phyloP scores from a whole-genome alignment of 2,888 invertebrate species.

The Diarsia rubi region DNA sequence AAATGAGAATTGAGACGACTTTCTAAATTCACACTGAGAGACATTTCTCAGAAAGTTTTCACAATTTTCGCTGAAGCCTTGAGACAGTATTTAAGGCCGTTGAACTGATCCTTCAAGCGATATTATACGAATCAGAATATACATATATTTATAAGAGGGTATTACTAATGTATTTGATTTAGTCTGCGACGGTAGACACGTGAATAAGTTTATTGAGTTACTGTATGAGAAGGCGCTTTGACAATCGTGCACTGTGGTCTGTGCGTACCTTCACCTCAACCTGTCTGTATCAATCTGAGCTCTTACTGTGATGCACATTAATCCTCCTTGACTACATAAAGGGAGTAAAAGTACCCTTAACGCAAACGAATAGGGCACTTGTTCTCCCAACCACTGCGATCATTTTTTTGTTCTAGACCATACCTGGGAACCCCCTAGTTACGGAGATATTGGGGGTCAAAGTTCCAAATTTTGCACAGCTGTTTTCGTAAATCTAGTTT shows the following conservation, averaged over 20 bases:
- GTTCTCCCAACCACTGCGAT: too few relatives aligned
- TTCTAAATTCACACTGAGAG: slow-evolving; percentile 23
- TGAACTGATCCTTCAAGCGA: slow-evolving; percentile 33
- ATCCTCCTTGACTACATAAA: too few relatives aligned
- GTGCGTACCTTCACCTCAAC: neutral
- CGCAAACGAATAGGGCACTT: too few relatives aligned
- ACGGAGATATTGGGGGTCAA: too few relatives aligned
- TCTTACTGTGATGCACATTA: neutral
- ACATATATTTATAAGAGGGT: slow-evolving; percentile 16
- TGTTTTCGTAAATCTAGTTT: too few relatives aligned
- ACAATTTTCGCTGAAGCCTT: slow-evolving; percentile 31
- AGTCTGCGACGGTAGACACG: slow-evolving; percentile 28
- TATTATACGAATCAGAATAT: slow-evolving; percentile 21
- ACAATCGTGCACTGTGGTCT: neutral
- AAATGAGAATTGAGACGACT: slow-evolving; percentile 21
- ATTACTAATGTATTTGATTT: slow-evolving; percentile 44
- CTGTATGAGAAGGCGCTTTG: slow-evolving; percentile 16
- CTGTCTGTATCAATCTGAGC: neutral
- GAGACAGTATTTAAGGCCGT: slow-evolving; percentile 11
- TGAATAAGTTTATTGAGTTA: slow-evolving; percentile 23
- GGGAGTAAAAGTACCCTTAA: too few relatives aligned
- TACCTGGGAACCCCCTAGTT: too few relatives aligned
- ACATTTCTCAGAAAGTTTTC: slow-evolving; percentile 33
- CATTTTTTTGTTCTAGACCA: too few relatives aligned
- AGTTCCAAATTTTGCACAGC: too few relatives aligned